Evolutionary conservation across 37 sponge, comb jelly and placozoan genomes (phyloP), one percentile per base, ranked within the genome.

Genomic region (Lycopodina hypogea): DNA sequence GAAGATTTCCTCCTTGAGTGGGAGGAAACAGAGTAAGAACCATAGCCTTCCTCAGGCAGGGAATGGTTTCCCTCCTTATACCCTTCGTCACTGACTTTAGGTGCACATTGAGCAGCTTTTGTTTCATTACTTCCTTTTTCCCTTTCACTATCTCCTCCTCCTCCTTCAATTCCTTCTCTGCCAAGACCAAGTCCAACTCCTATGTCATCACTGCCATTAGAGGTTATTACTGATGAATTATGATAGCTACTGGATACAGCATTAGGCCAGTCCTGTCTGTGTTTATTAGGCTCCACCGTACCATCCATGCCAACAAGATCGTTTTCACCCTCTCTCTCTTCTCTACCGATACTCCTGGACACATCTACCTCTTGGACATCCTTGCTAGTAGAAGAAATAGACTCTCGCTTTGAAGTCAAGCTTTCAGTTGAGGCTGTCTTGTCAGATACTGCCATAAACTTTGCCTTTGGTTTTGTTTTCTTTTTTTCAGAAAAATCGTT

Each of bases 181-280:
- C 75, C 76, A n/a, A 76, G 35, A 24, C 76, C 83, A 80, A 90
- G 55, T 3, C 69, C 84, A 81, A 67, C 61, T 42, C 87, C 88
- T 75, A 83, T 88, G 32, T 83, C 92, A 56, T 79, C 64, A 41
- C 42, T 71, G 80, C 60, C 84, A 75, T 68, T 55, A 68, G 68
- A 68, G 4, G 50, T 35, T n/a, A 67, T n/a, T 8, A 23, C 55
- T 28, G 68, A 34, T 30, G 35, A 3, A 18, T 32, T 30, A 15
- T 26, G 50, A 6, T 50, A 2, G 41, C 41, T 7, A 18, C 36
- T 58, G 59, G 26, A 26, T 14, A 58, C 59, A 6, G 4, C 9
- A 6, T 59, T 7, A 3, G 18, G 15, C 38, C 30, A 6, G 14
- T 23, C 50, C 24, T 50, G 15, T 50, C 55, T 33, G 15, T 14